Conservation (phyloP, 2,797 vertebrate genomes). For the Carcharodon carcharias region DNA sequence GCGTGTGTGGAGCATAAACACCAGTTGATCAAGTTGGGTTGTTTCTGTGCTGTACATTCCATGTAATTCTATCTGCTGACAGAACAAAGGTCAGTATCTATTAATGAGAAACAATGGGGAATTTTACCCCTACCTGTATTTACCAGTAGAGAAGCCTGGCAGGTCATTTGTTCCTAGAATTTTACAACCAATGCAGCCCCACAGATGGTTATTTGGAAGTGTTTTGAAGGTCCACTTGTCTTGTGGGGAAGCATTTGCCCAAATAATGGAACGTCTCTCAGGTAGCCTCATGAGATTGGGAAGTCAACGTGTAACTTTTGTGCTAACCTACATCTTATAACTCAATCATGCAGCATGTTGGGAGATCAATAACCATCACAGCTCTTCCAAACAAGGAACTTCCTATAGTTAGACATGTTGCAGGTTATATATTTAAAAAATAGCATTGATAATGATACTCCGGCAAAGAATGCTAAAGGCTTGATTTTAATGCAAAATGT, state of each 20-base stretch:
- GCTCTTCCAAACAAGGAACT: background rate
- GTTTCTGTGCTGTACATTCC: background rate
- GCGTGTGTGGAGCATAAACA: background rate
- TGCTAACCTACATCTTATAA: background rate
- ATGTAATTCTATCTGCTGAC: background rate
- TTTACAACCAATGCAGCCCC: background rate
- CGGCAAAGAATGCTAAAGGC: background rate
- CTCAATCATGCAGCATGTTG: background rate
- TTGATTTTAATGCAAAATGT: background rate
- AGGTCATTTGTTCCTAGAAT: background rate
- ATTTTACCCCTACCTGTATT: background rate
- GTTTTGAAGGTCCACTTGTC: background rate
- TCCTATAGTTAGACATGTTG: background rate
- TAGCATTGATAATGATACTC: background rate
- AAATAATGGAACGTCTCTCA: background rate
- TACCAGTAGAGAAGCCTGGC: background rate
- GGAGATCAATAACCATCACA: background rate
- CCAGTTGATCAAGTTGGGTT: background rate
- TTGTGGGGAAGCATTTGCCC: background rate
- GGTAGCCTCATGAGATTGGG: background rate
- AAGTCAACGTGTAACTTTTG: background rate
- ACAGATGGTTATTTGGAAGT: background rate
- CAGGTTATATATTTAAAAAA: background rate
- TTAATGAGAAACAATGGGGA: background rate
- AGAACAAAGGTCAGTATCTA: background rate